Percentiles rank a stretch among this genome's conserved stretches.
Evolutionary conservation across 2,888 invertebrate species (phyloP).

Genomic region (Hypolimnas misippus): DNA sequence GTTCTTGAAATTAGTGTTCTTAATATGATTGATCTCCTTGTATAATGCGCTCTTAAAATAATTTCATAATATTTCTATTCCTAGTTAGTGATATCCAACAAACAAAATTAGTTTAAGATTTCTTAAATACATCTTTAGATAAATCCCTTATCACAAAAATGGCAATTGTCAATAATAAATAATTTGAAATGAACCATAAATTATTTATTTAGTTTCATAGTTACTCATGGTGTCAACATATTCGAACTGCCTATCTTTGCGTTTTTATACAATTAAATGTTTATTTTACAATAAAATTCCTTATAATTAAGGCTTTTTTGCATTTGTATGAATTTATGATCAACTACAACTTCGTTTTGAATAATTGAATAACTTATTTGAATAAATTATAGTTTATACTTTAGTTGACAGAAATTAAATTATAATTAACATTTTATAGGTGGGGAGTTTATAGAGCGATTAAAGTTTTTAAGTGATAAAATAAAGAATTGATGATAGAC

Average conservation of each 20-base stretch:
- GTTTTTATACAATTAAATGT: neutral
- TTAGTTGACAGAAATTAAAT: neutral
- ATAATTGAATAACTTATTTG: neutral
- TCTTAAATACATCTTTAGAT: neutral
- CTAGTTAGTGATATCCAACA: conserved; percentile 14
- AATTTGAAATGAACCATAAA: neutral
- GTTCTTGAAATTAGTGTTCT: conserved; percentile 24
- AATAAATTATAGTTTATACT: neutral
- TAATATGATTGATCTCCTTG: conserved; percentile 35
- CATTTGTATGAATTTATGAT: conserved; percentile 2
- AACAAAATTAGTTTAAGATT: conserved; percentile 1
- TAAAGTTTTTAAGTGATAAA: no score
- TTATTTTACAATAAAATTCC: no score
- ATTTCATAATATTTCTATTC: conserved; percentile 8
- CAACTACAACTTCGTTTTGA: neutral
- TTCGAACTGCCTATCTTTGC: neutral
- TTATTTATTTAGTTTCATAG: no score
- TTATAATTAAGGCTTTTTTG: no score
- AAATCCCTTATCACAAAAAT: neutral
- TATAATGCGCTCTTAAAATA: conserved; percentile 23
- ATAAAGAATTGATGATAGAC: neutral
- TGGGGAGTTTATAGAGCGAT: no score
- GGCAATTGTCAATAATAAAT: neutral
- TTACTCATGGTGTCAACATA: neutral
- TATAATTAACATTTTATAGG: no score